Evolutionary conservation across 2,113 vertebrate genomes (phyloP).

Genomic region (Australoheros scitulus): DNA sequence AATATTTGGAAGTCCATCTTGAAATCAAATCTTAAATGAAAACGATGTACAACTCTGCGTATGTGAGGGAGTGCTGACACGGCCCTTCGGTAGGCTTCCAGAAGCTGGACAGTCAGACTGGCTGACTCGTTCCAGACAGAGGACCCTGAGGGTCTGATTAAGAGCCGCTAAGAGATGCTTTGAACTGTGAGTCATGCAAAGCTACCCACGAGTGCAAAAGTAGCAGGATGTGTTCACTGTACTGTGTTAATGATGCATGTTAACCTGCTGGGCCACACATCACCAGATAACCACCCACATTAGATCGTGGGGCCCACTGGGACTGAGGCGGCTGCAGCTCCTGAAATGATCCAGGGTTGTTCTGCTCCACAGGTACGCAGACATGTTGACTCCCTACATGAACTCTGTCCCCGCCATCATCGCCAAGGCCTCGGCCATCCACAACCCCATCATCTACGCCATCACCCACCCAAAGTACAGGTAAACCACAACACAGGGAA

Average conservation of each 20-base stretch:
- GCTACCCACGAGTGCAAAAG: background rate
- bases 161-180: background rate
- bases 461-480: slow-evolving; percentile 97
- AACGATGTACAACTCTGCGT: too few species aligned
- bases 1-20: background rate
- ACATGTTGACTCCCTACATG: slow-evolving; percentile 90
- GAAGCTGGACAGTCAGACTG: background rate
- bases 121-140: background rate
- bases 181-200: background rate
- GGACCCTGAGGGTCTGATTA: too few species aligned
- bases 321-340: too few species aligned
- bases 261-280: background rate
- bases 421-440: slow-evolving; percentile 96
- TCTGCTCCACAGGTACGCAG: slow-evolving; percentile 83
- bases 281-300: background rate
- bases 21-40: background rate
- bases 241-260: background rate
- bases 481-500: slow-evolving; percentile 63
- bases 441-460: slow-evolving; percentile 98
- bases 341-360: background rate
- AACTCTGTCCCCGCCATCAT: slow-evolving; percentile 94
- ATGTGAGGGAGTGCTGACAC: too few species aligned
- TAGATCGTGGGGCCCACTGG: background rate
- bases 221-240: background rate
- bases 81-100: too few species aligned